Base-by-base conservation (phyloP, 2,113 vertebrate genomes). In the Salvator merianae region DNA sequence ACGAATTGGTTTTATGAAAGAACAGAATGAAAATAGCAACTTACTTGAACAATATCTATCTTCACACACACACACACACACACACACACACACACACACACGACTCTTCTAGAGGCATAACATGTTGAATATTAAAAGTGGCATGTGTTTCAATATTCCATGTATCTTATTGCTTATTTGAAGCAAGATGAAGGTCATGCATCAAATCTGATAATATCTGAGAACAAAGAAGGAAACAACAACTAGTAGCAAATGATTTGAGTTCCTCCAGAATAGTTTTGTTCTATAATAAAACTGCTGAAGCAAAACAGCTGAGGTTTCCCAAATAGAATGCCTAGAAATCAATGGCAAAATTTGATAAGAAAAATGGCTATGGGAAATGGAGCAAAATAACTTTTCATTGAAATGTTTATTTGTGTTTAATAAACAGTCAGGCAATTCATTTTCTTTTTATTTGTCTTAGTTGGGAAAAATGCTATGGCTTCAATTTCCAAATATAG, bases 351-450 rank as follows among this genome's bases (percentile, higher is more conserved):
- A 20, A 84, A 32, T 68, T 68, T 84, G 38, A 71, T 77, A 43
- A 77, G 5, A 38, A 14, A 5, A 36, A 81, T 74, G 6, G 63
- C 16, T 24, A 38, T 5, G 20, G 47, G 47, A 75, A 13, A 85
- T n/a, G 47, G 59, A 84, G 20, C 20, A 84, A 63, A 90, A 73
- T 83, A 9, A 50, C 59, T 81, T 81, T 81, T 62, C 74, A 34
- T 16, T 63, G 65, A 84, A 59, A 59, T 38, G 30, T 69, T 47
- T 59, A 71, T 72, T 66, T n/a, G 68, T 78, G 32, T 53, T 77
- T 78, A 71, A 77, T 77, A 73, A 43, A 55, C 34, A 68, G 20
- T 2, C 68, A 81, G 59, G n/a, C 69, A 82, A 85, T 78, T 30
- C 24, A 63, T 70, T 82, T 82, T 62, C 47, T 28, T 71, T 71